Percentiles rank a stretch among this genome's conserved stretches.
Evolutionary conservation across 2,888 invertebrate species (phyloP).

Genomic region (Melanargia galathea): DNA sequence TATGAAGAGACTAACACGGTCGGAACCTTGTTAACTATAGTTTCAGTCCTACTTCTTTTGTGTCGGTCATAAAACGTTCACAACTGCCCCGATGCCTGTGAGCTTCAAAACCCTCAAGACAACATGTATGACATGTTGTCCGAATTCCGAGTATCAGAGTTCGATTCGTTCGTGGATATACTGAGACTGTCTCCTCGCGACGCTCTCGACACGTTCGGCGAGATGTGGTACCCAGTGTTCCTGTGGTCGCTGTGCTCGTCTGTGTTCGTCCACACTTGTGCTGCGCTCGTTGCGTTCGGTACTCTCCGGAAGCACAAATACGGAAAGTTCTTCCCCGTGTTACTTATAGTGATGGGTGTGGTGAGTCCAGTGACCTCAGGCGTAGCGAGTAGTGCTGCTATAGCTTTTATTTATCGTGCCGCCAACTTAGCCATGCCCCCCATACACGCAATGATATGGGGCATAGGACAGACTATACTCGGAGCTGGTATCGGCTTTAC

Average conservation of each 20-base stretch:
- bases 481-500: constrained; percentile 96
- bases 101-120: constrained; percentile 61
- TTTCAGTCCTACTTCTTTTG: constrained; percentile 27
- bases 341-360: constrained; percentile 94
- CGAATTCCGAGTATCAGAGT: constrained; percentile 81
- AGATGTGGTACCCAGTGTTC: constrained; percentile 99
- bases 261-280: constrained; percentile 94
- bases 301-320: constrained; percentile 96
- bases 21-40: neutral
- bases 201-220: constrained; percentile 88
- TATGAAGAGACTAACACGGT: neutral
- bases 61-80: constrained; percentile 43
- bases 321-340: constrained; percentile 95
- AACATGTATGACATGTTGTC: constrained; percentile 83
- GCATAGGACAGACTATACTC: constrained; percentile 94
- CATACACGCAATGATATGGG: constrained; percentile 96
- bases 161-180: constrained; percentile 87
- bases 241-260: constrained; percentile 97
- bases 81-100: constrained; percentile 74
- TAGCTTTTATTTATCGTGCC: constrained; percentile 96
- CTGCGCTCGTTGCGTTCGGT: constrained; percentile 94
- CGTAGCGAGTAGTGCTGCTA: constrained; percentile 93
- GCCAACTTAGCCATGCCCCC: constrained; percentile 94
- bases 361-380: constrained; percentile 94
- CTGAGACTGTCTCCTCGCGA: constrained; percentile 85